A percentile compares a stretch with the other conserved stretches of the same genome.
Conservation (phyloP, 2,888 invertebrate species). For the Brachyopa scutellaris region DNA sequence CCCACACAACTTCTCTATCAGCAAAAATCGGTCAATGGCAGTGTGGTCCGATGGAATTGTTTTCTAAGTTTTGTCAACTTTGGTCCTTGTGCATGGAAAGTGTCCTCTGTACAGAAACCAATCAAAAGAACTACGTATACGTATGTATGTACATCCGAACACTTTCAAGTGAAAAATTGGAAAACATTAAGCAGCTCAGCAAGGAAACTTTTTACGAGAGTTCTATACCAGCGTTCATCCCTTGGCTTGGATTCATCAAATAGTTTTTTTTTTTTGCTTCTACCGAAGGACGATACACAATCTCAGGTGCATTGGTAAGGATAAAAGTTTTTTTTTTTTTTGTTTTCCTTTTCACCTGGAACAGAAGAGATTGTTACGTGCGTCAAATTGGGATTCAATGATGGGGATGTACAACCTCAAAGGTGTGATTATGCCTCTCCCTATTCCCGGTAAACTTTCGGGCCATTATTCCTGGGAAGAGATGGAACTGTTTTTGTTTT, state of each 20-base stretch:
- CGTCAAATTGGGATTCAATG: constrained; percentile 32
- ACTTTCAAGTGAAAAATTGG: constrained; percentile 57
- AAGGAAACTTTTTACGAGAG: constrained; percentile 49
- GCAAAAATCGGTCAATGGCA: constrained; percentile 46
- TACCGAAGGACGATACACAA: constrained; percentile 35
- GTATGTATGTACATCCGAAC: constrained; percentile 29
- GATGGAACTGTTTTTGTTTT: constrained; percentile 14
- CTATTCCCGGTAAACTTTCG: neutral
- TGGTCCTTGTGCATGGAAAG: neutral
- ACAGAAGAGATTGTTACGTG: constrained; percentile 7
- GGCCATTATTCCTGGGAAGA: constrained; percentile 7
- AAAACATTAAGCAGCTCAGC: constrained; percentile 51
- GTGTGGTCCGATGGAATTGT: constrained; percentile 49
- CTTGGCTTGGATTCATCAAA: constrained; percentile 64
- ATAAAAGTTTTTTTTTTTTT: constrained; percentile 32
- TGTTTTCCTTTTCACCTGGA: neutral
- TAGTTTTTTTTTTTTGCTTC: constrained; percentile 15
- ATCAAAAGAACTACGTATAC: neutral
- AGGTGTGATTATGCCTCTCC: constrained; percentile 43
- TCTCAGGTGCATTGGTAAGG: constrained; percentile 42
- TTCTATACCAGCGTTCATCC: too few relatives aligned
- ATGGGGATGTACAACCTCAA: constrained; percentile 18
- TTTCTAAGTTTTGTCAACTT: constrained; percentile 49
- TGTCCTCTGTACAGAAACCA: constrained; percentile 31
- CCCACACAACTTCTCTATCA: neutral